Evolutionary conservation across 2,797 vertebrate genomes (phyloP), one percentile per base, ranked within the genome.

Genomic region (Hipposideros larvatus): DNA sequence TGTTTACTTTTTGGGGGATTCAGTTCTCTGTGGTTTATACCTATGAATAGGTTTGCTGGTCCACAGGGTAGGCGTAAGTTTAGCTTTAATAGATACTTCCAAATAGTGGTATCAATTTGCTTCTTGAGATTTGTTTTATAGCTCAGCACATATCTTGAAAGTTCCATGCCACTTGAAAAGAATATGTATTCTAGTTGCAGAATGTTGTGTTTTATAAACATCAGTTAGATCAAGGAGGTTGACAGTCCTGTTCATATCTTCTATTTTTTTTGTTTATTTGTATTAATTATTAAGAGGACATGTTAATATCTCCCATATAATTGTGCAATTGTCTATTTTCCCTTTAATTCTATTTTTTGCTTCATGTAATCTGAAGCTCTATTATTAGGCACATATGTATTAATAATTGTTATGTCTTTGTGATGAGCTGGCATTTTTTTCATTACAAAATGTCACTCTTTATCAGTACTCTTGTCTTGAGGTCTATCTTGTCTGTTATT

Each of bases 161-260:
- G 57, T 34, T 85, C n/a, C 41, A 84, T 2, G 22, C 46, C 57
- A 74, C 48, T 61, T 37, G 37, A 73, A 94, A 94, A 71, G 26
- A 83, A 73, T 73, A 16, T 77, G 4, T 71, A 48, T 59, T 84
- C 57, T 79, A 84, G 21, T 78, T 77, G 65, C 4, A 48, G 26
- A 83, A 84, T 15, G 24, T 7, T 46, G 1, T 73, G 41, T 59
- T 66, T 85, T 79, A 65, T 74, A 73, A 92, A 73, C 16, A 51
- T 89, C 46, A 83, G 0, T 79, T 89, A 89, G 55, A 89, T 94
- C 31, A 92, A 94, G n/a, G 70, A 71, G 34, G 48, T 66, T 51
- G 79, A 51, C 10, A 66, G 22, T 73, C 22, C 24, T 87, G n/a
- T 34, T 71, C 51, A 53, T 55, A 73, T 75, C 75, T 85, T 61